Evolutionary conservation across 2,113 vertebrate genomes (phyloP), one percentile per base, ranked within the genome.

Genomic region (Taurulus bubalis): DNA sequence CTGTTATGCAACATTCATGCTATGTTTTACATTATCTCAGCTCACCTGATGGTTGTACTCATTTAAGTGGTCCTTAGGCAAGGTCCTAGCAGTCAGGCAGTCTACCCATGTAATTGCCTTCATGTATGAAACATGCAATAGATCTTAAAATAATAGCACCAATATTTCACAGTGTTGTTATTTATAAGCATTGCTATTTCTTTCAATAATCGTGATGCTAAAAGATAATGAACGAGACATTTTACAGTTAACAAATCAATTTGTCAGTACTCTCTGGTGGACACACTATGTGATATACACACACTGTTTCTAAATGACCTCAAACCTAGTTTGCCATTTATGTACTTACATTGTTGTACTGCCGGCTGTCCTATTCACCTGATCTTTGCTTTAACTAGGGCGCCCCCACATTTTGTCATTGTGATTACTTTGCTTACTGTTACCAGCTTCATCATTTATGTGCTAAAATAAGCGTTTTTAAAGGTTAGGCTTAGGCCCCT

Each of bases 31-130:
- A 36, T 4, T 4, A n/a, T n/a, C 53, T 59, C 8, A 24, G 11
- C 30, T 47, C 15, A 36, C 36, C 12, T 49, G 28, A 26, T 72
- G 24, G 40, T 32, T 22, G 11, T 24, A 7, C 22, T 51, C 45
- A 40, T 30, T 26, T 20, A 59, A 8, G 28, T 6, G 38, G 42
- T 22, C 20, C 11, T 66, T 30, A 6, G 6, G 34, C 15, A 22
- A 16, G 22, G 20, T 71, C 71, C 24, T 51, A 73, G 18, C 53
- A 71, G 15, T 30, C 24, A 70, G 53, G 45, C 24, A 47, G 32
- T 51, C 38, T 26, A 40, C n/a, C 36, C 42, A 24, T 56, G 18
- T 15, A 68, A 66, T 58, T 71, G 22, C n/a, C 24, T 34, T 79
- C 1, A 60, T 80, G 72, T 45, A 34, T 34, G 8, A 47, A 60